Conservation (phyloP, 2,113 vertebrate species). For the Erythrocebus patas region DNA sequence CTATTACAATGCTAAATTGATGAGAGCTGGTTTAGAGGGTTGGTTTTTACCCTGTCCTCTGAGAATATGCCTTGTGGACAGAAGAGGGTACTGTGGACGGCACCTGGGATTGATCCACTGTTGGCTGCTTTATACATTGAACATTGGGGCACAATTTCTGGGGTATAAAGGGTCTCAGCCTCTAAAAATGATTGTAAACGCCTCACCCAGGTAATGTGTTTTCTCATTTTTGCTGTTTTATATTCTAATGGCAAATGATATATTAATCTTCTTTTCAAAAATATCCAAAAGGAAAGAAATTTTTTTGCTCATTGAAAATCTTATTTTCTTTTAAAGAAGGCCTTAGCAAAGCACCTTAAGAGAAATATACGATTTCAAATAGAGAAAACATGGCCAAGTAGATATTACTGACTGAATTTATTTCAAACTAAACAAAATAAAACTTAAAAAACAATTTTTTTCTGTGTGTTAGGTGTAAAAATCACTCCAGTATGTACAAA, state of each 20-base stretch:
- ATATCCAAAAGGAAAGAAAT: background rate
- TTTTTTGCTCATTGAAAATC: background rate
- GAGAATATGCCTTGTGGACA: background rate
- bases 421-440: background rate
- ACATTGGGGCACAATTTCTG: background rate
- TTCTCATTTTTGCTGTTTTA: background rate
- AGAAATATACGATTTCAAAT: background rate
- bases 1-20: background rate
- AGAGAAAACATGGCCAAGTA: background rate
- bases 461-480: background rate
- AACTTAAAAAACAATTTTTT: background rate
- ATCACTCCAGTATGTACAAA: background rate
- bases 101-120: background rate
- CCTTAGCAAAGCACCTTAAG: slow-evolving; percentile 1
- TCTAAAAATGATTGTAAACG: background rate
- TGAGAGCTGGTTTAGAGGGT: background rate
- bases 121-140: background rate
- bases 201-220: background rate
- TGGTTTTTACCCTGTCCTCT: background rate
- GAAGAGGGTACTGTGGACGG: accelerated
- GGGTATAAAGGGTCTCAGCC: background rate
- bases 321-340: slow-evolving; percentile 8
- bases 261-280: background rate
- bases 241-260: background rate
- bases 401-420: background rate